Evolutionary conservation across 2,888 invertebrate species (phyloP).

Genomic region (Neocrepidodera transversa): DNA sequence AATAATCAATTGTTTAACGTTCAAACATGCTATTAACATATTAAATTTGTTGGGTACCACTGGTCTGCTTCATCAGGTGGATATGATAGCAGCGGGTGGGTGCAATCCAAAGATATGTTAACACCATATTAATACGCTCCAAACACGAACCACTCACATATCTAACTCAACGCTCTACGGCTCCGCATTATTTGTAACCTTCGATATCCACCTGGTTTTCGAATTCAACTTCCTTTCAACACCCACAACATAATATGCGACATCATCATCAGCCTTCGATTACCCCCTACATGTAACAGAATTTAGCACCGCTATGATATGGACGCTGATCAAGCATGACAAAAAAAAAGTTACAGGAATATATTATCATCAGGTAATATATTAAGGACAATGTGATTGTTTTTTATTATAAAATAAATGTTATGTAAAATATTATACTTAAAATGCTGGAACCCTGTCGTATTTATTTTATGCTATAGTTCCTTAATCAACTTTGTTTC

Average conservation of each 20-base stretch:
- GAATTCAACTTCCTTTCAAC: constrained; percentile 39
- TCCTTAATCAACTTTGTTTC: too few relatives aligned
- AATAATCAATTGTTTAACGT: too few relatives aligned
- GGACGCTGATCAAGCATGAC: neutral
- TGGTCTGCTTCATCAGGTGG: constrained; percentile 45
- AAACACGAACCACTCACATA: constrained; percentile 52
- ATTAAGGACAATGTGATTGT: too few relatives aligned
- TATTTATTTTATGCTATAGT: too few relatives aligned
- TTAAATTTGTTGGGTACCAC: constrained; percentile 29
- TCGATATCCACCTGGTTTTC: constrained; percentile 36
- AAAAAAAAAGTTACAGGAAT: too few relatives aligned
- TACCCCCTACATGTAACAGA: constrained; percentile 36
- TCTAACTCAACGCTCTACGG: constrained; percentile 43
- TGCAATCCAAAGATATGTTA: constrained; percentile 47
- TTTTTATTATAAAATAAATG: too few relatives aligned
- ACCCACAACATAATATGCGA: constrained; percentile 38
- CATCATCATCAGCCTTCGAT: constrained; percentile 34
- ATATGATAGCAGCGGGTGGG: constrained; percentile 48
- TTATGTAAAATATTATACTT: too few relatives aligned
- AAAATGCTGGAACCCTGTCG: too few relatives aligned
- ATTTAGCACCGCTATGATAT: constrained; percentile 38
- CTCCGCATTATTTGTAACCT: constrained; percentile 36
- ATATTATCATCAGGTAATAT: too few relatives aligned
- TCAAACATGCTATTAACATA: too few relatives aligned
- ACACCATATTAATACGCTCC: constrained; percentile 51